phyloP scores from a whole-genome alignment of 2,888 invertebrate genomes.

The Abrostola triplasia region DNA sequence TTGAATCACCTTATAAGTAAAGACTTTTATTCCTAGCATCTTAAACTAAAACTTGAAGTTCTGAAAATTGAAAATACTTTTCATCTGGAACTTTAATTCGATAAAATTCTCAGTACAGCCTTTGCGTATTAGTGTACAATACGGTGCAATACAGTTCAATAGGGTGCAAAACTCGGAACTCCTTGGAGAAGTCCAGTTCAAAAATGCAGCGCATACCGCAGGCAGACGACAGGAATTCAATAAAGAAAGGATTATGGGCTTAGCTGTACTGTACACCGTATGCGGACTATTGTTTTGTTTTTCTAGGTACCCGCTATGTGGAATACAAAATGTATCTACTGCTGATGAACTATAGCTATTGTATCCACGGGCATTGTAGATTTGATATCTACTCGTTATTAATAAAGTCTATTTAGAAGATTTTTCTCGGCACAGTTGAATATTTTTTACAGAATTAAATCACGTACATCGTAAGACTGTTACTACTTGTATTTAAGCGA shows the following conservation, averaged over 20 bases:
- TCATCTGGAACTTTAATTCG: slow-evolving; percentile 6
- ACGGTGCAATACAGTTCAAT: slow-evolving; percentile 3
- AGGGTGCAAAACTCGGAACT: slow-evolving; percentile 40
- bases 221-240: slow-evolving; percentile 76
- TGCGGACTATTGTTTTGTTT: slow-evolving; percentile 24
- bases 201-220: slow-evolving; percentile 68
- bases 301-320: slow-evolving; percentile 7
- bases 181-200: slow-evolving; percentile 51
- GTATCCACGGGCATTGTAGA: no score
- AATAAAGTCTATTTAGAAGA: no score
- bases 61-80: not conserved
- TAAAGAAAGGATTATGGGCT: slow-evolving; percentile 75
- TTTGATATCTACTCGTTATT: no score
- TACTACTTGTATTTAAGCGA: no score
- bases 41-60: not conserved
- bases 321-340: not conserved
- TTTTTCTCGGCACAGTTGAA: no score
- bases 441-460: no score
- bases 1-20: no score
- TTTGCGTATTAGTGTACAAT: slow-evolving; percentile 28
- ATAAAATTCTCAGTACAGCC: slow-evolving; percentile 24
- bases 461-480: no score
- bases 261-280: slow-evolving; percentile 30
- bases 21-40: no score
- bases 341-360: not conserved